Percentiles rank a stretch among this genome's conserved stretches.
Evolutionary conservation across 2,113 vertebrate species (phyloP).

Genomic region (Tapirus terrestris): DNA sequence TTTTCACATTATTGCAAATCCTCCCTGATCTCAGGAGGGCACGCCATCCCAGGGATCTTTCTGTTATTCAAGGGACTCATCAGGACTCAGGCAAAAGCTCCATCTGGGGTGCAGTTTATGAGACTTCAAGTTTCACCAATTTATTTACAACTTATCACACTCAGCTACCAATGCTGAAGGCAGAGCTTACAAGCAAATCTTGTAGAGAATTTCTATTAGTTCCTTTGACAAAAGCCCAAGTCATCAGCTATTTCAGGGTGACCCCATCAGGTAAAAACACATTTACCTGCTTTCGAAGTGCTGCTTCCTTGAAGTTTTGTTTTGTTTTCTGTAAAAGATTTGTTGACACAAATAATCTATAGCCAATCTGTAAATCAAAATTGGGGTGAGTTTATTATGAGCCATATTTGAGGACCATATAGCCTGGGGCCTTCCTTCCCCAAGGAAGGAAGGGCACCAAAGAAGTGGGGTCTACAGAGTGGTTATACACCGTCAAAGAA

Average conservation of each 20-base stretch:
- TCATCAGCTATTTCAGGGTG: not conserved
- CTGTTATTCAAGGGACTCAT: not conserved
- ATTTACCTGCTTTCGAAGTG: constrained; percentile 4
- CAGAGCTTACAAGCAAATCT: not conserved
- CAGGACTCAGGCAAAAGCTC: not conserved
- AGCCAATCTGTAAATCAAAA: too few relatives aligned
- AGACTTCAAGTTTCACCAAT: not conserved
- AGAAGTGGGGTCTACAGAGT: too few relatives aligned
- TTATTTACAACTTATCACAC: not conserved
- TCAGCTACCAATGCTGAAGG: not conserved
- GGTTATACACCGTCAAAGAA: too few relatives aligned
- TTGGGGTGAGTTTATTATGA: too few relatives aligned
- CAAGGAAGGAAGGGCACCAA: too few relatives aligned
- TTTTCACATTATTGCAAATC: not conserved
- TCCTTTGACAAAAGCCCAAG: constrained; percentile 18
- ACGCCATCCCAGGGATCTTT: too few relatives aligned
- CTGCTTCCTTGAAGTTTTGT: not conserved
- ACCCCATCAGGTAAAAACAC: not conserved
- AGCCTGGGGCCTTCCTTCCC: too few relatives aligned
- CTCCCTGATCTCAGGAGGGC: not conserved
- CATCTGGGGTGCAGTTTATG: not conserved
- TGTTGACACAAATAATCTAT: not conserved
- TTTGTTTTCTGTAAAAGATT: not conserved
- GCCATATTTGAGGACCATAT: too few relatives aligned
- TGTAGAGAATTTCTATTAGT: not conserved